Base-by-base conservation (phyloP, 2,113 vertebrate species). In the Eretmodus cyanostictus region DNA sequence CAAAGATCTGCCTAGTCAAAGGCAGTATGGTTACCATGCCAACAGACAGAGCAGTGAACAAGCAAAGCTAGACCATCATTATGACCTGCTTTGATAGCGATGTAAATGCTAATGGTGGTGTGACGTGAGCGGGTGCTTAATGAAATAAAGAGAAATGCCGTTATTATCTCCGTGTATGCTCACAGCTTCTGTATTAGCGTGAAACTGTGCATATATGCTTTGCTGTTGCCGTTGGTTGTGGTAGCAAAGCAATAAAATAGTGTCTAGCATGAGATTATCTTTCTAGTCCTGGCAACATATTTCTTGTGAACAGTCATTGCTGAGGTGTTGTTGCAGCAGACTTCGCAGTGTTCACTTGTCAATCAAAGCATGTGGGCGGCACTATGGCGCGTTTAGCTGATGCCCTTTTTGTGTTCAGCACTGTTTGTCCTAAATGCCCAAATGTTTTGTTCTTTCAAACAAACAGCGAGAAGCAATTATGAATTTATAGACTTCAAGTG, bases 1-100 rank as follows among this genome's bases (percentile, higher is more conserved):
- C 49, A 73, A 13, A 90, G 55, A 91, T 93, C 86, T 90, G 88
- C 86, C 89, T 57, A 57, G 92, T 91, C 89, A 91, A 88, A 91
- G 84, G 73, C 89, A 55, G 90, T 91, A 91, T 91, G 91, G 95
- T 95, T 94, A 86, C 91, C 91, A 95, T 95, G 94, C 89, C 94
- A 92, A 95, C 94, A 94, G 94, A 95, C 92, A 19, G 89, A 82
- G 91, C 81, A 45, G 61, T 85, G 87, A 92, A 91, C 86, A 91
- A 89, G 85, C 92, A 87, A 91, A 91, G 86, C 88, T 27, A 80
- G 87, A 83, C 73, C 80, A 83, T 89, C 89, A 80, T 91, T 85
- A 89, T 88, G 84, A 89, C 93, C 86, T 87, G 83, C 76, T 80
- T 83, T 80, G 83, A 90, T 79, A 29, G 85, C 31, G 55, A 78